Evolutionary conservation across 2,113 vertebrate species (phyloP).

Genomic region (Lophochroa leadbeateri): DNA sequence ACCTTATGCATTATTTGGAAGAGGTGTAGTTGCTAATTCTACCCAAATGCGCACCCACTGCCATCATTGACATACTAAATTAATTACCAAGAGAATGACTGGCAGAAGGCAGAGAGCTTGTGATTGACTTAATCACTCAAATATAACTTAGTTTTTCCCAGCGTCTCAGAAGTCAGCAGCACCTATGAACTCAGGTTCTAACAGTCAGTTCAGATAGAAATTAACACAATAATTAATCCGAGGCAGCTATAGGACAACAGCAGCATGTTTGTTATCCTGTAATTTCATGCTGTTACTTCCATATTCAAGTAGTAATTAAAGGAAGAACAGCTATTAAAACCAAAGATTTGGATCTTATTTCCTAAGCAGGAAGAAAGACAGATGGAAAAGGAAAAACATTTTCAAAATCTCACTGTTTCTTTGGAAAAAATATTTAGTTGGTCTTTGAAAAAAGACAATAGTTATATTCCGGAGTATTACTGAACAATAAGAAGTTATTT

Average conservation of each 20-base stretch:
- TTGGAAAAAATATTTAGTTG: neutral
- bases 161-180: neutral
- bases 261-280: neutral
- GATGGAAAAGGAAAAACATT: neutral
- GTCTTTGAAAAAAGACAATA: neutral
- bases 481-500: neutral
- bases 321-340: neutral
- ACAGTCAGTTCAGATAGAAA: neutral
- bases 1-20: neutral
- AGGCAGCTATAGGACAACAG: neutral
- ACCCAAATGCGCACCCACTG: neutral
- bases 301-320: neutral
- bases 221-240: neutral
- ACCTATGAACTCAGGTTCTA: neutral
- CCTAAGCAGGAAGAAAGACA: neutral
- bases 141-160: neutral
- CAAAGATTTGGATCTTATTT: neutral
- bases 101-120: neutral
- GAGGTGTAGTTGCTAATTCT: neutral
- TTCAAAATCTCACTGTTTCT: neutral
- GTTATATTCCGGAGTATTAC: neutral
- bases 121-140: neutral
- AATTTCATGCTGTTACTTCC: neutral
- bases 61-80: neutral
- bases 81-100: neutral